Percentiles rank a stretch among this genome's conserved stretches.
phyloP scores from a whole-genome alignment of 64 coral and sea anemone genomes.

The Actinia tenebrosa region DNA sequence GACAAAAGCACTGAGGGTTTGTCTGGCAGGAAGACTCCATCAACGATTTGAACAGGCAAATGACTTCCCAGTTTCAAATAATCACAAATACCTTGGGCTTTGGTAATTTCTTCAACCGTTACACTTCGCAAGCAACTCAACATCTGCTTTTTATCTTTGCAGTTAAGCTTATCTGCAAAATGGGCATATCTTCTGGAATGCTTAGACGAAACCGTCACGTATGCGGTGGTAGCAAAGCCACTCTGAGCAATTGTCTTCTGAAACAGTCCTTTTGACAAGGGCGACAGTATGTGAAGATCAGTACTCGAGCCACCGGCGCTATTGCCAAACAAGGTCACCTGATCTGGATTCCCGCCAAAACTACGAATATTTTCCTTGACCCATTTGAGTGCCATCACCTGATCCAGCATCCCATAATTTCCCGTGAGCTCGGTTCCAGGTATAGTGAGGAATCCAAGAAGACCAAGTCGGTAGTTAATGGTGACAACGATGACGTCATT shows the following conservation, averaged over 20 bases:
- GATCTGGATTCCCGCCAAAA: constrained; percentile 58
- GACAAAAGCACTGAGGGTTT: background rate
- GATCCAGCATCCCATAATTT: constrained; percentile 56
- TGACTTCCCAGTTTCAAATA: background rate
- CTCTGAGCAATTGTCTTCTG: constrained; percentile 39
- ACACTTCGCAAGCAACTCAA: background rate
- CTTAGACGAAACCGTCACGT: background rate
- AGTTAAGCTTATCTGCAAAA: constrained; percentile 8
- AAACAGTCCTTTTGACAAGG: constrained; percentile 44
- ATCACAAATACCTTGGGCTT: constrained; percentile 5
- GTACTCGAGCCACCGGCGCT: constrained; percentile 47
- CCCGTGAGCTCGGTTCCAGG: constrained; percentile 39
- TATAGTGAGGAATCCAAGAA: constrained; percentile 46
- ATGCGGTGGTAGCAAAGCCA: constrained; percentile 3
- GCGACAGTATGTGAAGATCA: constrained; percentile 40
- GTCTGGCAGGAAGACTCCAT: constrained; percentile 14
- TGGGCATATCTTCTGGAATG: background rate
- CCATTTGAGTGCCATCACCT: constrained; percentile 35
- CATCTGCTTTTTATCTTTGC: background rate
- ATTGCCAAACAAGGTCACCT: constrained; percentile 63
- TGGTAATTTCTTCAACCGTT: background rate
- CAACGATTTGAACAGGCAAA: background rate
- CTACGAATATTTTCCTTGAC: constrained; percentile 12
- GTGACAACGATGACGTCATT: constrained; percentile 57
- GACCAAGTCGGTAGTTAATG: constrained; percentile 43